A percentile compares a stretch with the other conserved stretches of the same genome.
phyloP scores from a whole-genome alignment of 1,140 invertebrate species.

The Brachionus koreanus region DNA sequence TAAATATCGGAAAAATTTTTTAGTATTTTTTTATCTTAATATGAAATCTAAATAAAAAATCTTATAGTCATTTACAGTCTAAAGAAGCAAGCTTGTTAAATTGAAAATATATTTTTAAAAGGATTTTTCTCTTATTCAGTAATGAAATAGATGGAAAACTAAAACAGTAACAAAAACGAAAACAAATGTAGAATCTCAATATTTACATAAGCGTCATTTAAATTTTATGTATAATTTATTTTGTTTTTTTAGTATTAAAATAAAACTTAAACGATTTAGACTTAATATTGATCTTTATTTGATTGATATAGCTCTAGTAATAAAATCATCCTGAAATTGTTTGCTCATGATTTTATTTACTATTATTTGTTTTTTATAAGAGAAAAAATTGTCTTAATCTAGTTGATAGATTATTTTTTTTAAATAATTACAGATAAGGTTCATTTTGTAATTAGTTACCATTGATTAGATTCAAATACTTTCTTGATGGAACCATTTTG shows the following conservation, averaged over 20 bases:
- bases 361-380: neutral
- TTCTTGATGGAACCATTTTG: too few species aligned
- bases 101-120: too few species aligned
- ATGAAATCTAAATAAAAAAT: too few species aligned
- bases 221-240: conserved; percentile 7
- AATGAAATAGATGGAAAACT: neutral
- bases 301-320: neutral
- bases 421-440: too few species aligned
- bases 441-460: too few species aligned
- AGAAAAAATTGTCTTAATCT: neutral
- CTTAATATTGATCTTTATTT: neutral
- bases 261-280: neutral
- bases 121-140: neutral
- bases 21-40: too few species aligned
- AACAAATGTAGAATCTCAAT: neutral
- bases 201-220: neutral
- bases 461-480: too few species aligned
- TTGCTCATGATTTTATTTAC: neutral
- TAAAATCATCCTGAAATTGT: neutral
- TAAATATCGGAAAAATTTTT: neutral
- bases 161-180: neutral
- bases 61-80: too few species aligned
- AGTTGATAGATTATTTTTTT: too few species aligned
- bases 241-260: neutral
- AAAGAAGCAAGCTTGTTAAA: too few species aligned